phyloP scores from a whole-genome alignment of 1,140 invertebrate genomes.

The Theocolax elegans region DNA sequence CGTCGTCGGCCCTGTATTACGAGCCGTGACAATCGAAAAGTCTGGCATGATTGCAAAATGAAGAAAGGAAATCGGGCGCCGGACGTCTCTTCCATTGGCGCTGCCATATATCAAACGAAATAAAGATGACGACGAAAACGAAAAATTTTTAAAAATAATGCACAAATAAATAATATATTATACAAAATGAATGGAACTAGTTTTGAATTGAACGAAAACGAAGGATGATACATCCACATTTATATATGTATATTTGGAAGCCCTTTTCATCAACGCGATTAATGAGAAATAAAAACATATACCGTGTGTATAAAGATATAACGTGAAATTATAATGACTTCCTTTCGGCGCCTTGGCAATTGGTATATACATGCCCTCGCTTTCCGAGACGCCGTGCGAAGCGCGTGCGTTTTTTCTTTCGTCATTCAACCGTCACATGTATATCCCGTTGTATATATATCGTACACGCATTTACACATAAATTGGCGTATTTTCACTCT shows the following conservation, averaged over 20 bases:
- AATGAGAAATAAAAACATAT: neutral
- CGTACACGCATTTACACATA: neutral
- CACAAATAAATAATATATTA: too few relatives aligned
- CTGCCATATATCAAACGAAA: too few relatives aligned
- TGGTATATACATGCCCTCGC: neutral
- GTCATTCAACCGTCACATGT: neutral
- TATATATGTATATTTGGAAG: neutral
- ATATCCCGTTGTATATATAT: neutral
- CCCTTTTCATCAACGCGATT: neutral
- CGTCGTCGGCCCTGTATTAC: neutral
- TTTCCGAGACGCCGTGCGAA: conserved; percentile 31
- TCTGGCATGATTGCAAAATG: conserved; percentile 33
- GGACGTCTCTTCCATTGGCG: conserved; percentile 22
- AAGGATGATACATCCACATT: neutral
- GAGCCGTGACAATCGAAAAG: conserved; percentile 10
- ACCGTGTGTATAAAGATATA: neutral
- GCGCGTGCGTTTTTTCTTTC: neutral
- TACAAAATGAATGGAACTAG: too few relatives aligned
- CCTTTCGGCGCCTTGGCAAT: conserved; percentile 38
- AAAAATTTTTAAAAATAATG: too few relatives aligned
- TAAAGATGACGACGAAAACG: too few relatives aligned
- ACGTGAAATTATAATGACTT: conserved; percentile 20
- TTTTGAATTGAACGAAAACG: neutral
- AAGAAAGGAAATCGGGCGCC: conserved; percentile 38
- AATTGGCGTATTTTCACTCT: conserved; percentile 16